Conservation (phyloP, 2,888 invertebrate species). For the Torymus auratus region DNA sequence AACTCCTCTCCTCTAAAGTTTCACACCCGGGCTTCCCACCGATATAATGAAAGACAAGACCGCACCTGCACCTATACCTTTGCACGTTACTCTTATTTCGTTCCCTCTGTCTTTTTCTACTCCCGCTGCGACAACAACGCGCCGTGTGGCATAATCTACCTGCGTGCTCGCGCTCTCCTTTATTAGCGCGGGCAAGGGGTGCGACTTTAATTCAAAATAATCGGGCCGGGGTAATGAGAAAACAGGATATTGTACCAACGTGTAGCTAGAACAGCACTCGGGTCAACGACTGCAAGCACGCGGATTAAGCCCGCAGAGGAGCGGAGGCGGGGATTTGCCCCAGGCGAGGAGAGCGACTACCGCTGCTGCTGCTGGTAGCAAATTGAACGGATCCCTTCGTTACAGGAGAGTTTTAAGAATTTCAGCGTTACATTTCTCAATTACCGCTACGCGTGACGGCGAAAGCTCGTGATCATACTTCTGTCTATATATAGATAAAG, state of each 20-base stretch:
- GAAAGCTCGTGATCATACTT: too few species aligned
- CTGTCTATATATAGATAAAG: too few species aligned
- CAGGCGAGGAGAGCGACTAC: too few species aligned
- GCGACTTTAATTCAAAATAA: conserved; percentile 56
- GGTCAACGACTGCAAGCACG: conserved; percentile 23
- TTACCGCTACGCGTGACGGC: conserved; percentile 17
- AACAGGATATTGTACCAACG: conserved; percentile 12
- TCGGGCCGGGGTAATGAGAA: conserved; percentile 44
- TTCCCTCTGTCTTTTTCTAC: too few species aligned
- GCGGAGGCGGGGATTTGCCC: neutral
- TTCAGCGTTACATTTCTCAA: conserved; percentile 28
- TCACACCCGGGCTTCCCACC: too few species aligned
- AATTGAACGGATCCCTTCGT: conserved; percentile 28
- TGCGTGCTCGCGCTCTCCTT: neutral
- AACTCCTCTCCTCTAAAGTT: too few species aligned
- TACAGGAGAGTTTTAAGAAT: conserved; percentile 10
- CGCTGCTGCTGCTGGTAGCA: conserved; percentile 1
- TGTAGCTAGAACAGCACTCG: neutral
- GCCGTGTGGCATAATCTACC: conserved; percentile 30
- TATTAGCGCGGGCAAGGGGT: neutral
- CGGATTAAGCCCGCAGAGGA: conserved; percentile 9
- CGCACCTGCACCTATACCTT: too few species aligned
- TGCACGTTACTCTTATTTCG: too few species aligned
- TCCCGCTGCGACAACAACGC: neutral
- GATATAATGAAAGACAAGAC: too few species aligned